phyloP scores from a whole-genome alignment of 2,797 vertebrate species.

The Megaceryle alcyon region DNA sequence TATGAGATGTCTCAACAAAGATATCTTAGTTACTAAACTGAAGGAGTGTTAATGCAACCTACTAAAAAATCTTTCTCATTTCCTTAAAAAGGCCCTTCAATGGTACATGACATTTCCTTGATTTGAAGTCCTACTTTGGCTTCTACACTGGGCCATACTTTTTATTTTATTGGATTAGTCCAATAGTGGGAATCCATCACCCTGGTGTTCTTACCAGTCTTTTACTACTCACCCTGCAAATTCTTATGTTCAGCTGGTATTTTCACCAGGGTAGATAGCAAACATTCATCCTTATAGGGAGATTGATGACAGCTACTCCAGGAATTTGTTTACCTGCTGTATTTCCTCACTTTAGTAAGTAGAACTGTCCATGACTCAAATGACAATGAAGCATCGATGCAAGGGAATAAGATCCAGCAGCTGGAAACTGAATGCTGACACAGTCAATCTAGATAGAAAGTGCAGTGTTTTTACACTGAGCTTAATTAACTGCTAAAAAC shows the following conservation, averaged over 20 bases:
- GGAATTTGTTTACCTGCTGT: background rate
- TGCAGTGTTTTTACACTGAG: background rate
- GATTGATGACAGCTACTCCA: background rate
- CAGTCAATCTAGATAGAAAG: background rate
- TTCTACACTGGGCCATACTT: rapidly evolving
- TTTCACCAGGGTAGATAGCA: background rate
- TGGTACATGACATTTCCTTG: rapidly evolving
- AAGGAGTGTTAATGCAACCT: background rate
- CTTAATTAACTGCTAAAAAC: background rate
- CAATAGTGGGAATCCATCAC: background rate
- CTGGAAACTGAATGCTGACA: background rate
- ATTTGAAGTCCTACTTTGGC: background rate
- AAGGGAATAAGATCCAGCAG: background rate
- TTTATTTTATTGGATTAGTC: background rate
- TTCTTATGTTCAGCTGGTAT: background rate
- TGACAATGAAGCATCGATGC: background rate
- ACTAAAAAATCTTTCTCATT: background rate
- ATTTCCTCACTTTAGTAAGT: background rate
- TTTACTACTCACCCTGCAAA: background rate
- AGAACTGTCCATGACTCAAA: background rate
- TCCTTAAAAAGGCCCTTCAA: background rate
- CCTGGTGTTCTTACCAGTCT: background rate
- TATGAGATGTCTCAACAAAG: background rate
- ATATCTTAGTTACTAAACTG: background rate
- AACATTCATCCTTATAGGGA: background rate